A percentile compares a stretch with the other conserved stretches of the same genome.
These are phyloP conservation scores for Enteromius thamalakanensis DNA, from an alignment of 2,797 vertebrate species.

Conservation along the genomic window DNA sequence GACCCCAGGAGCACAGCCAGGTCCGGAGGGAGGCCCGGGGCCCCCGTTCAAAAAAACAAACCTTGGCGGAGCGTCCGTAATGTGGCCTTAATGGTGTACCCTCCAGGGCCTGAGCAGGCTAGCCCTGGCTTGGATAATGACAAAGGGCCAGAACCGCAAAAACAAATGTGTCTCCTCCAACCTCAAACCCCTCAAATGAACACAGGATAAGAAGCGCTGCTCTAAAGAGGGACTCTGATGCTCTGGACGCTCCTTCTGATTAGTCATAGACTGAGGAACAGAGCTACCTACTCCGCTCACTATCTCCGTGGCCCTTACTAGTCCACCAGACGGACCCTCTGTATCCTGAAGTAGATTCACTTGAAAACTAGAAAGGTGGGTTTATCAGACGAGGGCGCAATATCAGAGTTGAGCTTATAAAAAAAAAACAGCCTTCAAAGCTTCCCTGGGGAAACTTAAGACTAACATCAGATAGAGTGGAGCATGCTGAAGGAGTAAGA, in stretches of 20 bases:
- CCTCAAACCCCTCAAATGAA: slow-evolving; percentile 6
- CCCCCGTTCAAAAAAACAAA: slow-evolving; percentile 80
- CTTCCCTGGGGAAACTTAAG: slow-evolving; percentile 56
- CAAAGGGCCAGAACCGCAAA: slow-evolving; percentile 63
- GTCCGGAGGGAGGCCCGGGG: slow-evolving; percentile 69
- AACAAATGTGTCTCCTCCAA: slow-evolving; percentile 37
- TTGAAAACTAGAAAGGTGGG: slow-evolving; percentile 62
- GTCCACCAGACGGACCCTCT: slow-evolving; percentile 60
- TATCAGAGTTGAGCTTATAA: slow-evolving; percentile 56
- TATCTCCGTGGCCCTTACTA: slow-evolving; percentile 57
- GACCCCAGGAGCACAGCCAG: slow-evolving; percentile 75
- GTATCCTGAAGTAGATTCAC: slow-evolving; percentile 65
- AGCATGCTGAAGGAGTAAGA: slow-evolving; percentile 48
- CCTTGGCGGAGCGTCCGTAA: slow-evolving; percentile 78
- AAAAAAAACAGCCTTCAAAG: slow-evolving; percentile 61
- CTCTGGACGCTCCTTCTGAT: slow-evolving; percentile 25
- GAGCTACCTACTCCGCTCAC: slow-evolving; percentile 44
- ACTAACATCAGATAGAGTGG: slow-evolving; percentile 29
- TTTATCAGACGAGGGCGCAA: slow-evolving; percentile 59
- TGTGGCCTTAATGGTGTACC: slow-evolving; percentile 77
- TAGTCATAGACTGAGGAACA: slow-evolving; percentile 28
- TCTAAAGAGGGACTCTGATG: not conserved
- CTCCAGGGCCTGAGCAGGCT: slow-evolving; percentile 70
- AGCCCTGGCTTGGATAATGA: slow-evolving; percentile 74
- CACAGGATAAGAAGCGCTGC: not conserved